Evolutionary conservation across 1,140 invertebrate genomes (phyloP), one percentile per base, ranked within the genome.

Genomic region (Eumaeus atala): DNA sequence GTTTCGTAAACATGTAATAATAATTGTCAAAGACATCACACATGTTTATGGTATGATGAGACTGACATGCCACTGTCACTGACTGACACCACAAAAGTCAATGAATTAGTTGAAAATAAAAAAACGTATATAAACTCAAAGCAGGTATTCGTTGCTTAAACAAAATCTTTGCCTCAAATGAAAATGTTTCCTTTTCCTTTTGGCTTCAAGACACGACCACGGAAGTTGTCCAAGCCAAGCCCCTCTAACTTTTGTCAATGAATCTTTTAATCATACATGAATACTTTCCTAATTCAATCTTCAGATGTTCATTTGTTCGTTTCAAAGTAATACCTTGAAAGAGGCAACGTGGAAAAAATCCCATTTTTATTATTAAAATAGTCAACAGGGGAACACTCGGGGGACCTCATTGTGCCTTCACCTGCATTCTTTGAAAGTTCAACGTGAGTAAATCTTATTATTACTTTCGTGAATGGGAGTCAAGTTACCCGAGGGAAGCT

Each of bases 361-460:
- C 74, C 60, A 67, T 81, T 80, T 84, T 84, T 81, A 73, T 79
- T 84, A 84, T 84, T 84, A 87, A 84, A 82, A 80, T 80, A 77
- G 74, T 79, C 70, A 67, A 78, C 70, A 65, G 67, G 72, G 21
- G 67, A 69, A 65, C 58, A 56, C 78, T 61, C 67, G 48, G 67
- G 76, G 75, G 80, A 70, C 63, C 48, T 64, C 64, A 83, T 86
- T 87, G 84, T 87, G 74, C 58, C 65, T 62, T 66, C 74, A 87
- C 81, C 77, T 84, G 78, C 71, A 81, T 77, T 74, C 67, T 80
- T 74, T 59, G 53, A 58, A 70, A 80, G 67, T 75, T 68, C 61
- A 70, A 74, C 67, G 70, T 70, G 72, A 81, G 72, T 73, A 81
- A 86, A 86, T 82, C 76, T 83, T 84, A 83, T 86, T 84, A 79